Evolutionary conservation across 92 coral and sea anemone genomes (phyloP), one percentile per base, ranked within the genome.

Genomic region (Epizoanthus fatuus): DNA sequence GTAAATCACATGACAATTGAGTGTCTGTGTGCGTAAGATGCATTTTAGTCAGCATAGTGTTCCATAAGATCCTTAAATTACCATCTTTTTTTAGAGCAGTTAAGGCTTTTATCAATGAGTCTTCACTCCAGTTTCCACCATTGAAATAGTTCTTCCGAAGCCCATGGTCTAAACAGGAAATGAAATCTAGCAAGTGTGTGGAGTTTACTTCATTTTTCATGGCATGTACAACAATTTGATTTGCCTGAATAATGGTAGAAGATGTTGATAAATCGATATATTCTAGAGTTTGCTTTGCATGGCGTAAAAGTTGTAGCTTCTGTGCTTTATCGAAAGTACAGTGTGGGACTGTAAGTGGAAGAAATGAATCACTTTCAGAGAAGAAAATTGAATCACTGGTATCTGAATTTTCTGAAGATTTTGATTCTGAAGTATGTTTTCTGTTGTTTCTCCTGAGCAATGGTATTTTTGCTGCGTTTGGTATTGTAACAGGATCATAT

Each of bases 211-310:
- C 58, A 62, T 29, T 67, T 73, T 72, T 38, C 42, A 42, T 20
- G 44, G 45, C 12, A 60, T 85, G 38, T 12, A 65, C 58, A 29
- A 75, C 58, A 35, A 52, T 40, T 53, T 73, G 83, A 7, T 6
- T 32, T 8, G 58, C 51, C 62, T 64, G 66, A 3, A 85, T 5
- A 29, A 75, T 49, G 44, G 90, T 86, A 3, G 81, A 47, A 2
- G 72, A 63, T 4, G 67, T 37, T 10, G 64, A 85, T 1, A 90
- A 75, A 86, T 90, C 93, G 9, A 90, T 85, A 57, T 79, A 90
- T 55, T 90, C 90, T 9, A 80, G 38, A 22, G 92, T 89, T 72
- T 84, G 90, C 38, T 86, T 86, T 1, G 77, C 90, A 90, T 90
- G 91, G 16, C 91, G 13, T 25, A 80, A 76, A 15, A 86, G 74